A percentile compares a stretch with the other conserved stretches of the same genome.
Conservation (phyloP, 2,797 vertebrate genomes). For the Protosalanx chinensis region DNA sequence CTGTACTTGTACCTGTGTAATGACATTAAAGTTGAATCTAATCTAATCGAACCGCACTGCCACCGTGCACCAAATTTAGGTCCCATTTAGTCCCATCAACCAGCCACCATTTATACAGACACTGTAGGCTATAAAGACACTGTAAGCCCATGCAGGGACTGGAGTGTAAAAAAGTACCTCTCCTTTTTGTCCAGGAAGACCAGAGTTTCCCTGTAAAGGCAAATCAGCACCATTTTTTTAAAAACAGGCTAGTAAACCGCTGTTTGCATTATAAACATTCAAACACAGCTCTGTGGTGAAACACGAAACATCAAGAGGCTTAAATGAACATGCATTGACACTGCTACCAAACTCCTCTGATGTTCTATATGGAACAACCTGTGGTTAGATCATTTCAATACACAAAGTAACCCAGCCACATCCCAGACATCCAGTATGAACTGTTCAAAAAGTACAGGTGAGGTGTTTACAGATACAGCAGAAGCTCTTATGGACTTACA, state of each 20-base stretch:
- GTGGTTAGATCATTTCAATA: not conserved
- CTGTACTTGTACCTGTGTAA: too few relatives aligned
- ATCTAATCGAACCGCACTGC: too few relatives aligned
- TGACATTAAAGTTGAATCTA: too few relatives aligned
- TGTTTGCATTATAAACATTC: not conserved
- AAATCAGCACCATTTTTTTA: conserved; percentile 9
- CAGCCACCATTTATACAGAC: too few relatives aligned
- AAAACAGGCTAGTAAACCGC: not conserved
- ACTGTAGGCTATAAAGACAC: too few relatives aligned
- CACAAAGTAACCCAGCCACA: not conserved
- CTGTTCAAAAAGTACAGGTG: too few relatives aligned
- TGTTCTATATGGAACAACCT: conserved; percentile 1
- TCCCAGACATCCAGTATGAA: too few relatives aligned
- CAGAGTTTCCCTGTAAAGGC: conserved; percentile 78
- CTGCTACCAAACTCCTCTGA: not conserved
- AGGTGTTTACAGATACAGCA: too few relatives aligned
- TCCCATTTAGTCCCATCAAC: too few relatives aligned
- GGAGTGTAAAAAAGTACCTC: conserved; percentile 76
- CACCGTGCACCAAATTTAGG: too few relatives aligned
- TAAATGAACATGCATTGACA: not conserved
- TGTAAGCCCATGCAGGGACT: not conserved
- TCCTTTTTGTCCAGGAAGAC: conserved; percentile 80
- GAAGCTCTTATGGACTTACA: too few relatives aligned
- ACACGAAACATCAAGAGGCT: not conserved
- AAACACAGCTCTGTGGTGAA: not conserved